Evolutionary conservation across 2,797 vertebrate species (phyloP).

Genomic region (Telmatherina bonti): DNA sequence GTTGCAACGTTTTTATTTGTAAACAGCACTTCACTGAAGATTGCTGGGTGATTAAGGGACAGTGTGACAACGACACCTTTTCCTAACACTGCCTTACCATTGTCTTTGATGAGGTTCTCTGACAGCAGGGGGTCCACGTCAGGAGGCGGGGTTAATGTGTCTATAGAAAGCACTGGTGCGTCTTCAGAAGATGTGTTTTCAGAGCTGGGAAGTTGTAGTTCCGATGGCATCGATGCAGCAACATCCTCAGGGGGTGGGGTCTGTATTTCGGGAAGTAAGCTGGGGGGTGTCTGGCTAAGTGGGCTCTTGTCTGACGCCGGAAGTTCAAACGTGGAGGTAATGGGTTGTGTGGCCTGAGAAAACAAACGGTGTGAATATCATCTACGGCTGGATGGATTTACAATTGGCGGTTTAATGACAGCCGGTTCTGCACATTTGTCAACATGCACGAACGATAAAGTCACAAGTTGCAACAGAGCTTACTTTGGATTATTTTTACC

Average conservation of each 20-base stretch:
- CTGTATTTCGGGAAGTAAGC: conserved; percentile 78
- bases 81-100: conserved; percentile 56
- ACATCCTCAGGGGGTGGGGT: conserved; percentile 82
- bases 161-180: conserved; percentile 73
- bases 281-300: conserved; percentile 45
- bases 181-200: conserved; percentile 68
- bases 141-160: conserved; percentile 84
- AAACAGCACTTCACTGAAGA: too few relatives aligned
- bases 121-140: conserved; percentile 68
- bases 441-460: conserved; percentile 2
- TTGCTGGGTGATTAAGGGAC: too few relatives aligned
- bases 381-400: background rate
- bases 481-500: conserved; percentile 69
- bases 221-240: conserved; percentile 35
- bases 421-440: background rate
- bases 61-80: too few relatives aligned
- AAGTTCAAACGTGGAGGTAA: conserved; percentile 42
- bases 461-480: conserved; percentile 39
- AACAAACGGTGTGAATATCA: background rate
- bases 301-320: conserved; percentile 43
- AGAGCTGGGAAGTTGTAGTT: conserved; percentile 53
- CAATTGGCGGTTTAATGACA: background rate
- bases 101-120: conserved; percentile 58
- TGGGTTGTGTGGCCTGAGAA: conserved; percentile 46
- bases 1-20: too few relatives aligned